These are phyloP conservation scores for Acanthurus leucopareius DNA, from an alignment of 2,797 vertebrate genomes.

Conservation along the genomic window DNA sequence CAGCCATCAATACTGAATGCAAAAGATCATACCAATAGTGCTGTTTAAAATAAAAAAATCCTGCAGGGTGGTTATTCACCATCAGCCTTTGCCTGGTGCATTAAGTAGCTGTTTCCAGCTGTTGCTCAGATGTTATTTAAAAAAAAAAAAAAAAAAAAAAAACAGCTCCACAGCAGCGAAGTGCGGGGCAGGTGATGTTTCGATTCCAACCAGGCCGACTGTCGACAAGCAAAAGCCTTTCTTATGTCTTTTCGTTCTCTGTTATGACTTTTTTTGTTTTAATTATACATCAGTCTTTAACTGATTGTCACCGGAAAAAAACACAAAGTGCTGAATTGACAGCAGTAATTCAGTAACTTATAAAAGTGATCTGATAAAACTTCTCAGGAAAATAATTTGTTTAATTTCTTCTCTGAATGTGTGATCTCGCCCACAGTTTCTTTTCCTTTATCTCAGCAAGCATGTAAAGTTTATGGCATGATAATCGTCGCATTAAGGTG, in stretches of 20 bases:
- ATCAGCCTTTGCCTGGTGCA: neutral
- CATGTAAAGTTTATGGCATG: neutral
- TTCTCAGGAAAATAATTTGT: neutral
- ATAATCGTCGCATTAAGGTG: neutral
- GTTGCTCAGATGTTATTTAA: neutral
- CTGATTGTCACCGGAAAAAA: neutral
- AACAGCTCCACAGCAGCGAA: neutral
- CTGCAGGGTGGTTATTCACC: conserved; percentile 3
- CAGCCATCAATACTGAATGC: neutral
- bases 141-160: no score
- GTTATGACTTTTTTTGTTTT: neutral
- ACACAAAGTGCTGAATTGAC: neutral
- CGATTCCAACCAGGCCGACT: neutral
- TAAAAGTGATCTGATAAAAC: conserved; percentile 1
- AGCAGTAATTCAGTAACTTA: neutral
- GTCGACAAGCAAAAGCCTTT: neutral
- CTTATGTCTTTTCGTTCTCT: neutral
- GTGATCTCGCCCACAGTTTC: conserved; percentile 31
- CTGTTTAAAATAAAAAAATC: neutral
- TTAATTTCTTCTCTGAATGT: conserved; percentile 13
- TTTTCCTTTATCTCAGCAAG: neutral
- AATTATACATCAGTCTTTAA: neutral
- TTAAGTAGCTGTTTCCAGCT: neutral
- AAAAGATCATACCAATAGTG: neutral
- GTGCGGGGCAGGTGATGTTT: neutral